phyloP scores from a whole-genome alignment of 64 coral and sea anemone genomes.

The Catalaphyllia jardinei region DNA sequence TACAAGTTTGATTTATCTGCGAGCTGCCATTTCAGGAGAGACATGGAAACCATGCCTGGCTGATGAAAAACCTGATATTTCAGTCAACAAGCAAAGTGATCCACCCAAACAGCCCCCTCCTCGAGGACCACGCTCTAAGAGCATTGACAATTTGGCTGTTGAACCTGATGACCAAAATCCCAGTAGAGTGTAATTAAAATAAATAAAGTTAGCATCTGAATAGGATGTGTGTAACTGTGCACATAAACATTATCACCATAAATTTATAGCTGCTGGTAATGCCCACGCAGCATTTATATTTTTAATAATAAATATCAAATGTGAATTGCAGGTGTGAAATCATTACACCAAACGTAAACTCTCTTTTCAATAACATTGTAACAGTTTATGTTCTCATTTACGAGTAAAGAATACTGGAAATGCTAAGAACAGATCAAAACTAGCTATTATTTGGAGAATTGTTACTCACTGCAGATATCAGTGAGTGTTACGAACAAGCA shows the following conservation, averaged over 20 bases:
- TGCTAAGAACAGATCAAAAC: too few species aligned
- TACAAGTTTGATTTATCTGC: slow-evolving; percentile 97
- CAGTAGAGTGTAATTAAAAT: neutral
- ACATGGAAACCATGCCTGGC: slow-evolving; percentile 87
- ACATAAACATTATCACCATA: neutral
- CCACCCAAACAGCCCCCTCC: slow-evolving; percentile 84
- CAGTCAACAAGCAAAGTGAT: slow-evolving; percentile 43
- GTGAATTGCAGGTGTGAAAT: too few species aligned
- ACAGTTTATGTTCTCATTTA: too few species aligned
- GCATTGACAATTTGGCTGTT: slow-evolving; percentile 72
- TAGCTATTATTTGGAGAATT: too few species aligned
- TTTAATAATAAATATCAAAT: too few species aligned
- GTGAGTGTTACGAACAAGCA: too few species aligned
- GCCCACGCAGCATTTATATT: too few species aligned
- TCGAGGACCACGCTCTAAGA: slow-evolving; percentile 57
- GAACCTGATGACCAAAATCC: neutral
- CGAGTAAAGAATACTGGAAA: too few species aligned
- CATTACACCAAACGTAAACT: too few species aligned
- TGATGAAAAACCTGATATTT: slow-evolving; percentile 30
- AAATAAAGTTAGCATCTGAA: neutral
- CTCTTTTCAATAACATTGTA: too few species aligned
- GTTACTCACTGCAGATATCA: too few species aligned
- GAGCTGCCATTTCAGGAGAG: slow-evolving; percentile 92
- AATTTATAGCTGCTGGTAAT: too few species aligned
- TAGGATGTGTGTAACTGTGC: neutral